Base-by-base conservation (phyloP, 2,888 invertebrate species). In the Euproctis similis region DNA sequence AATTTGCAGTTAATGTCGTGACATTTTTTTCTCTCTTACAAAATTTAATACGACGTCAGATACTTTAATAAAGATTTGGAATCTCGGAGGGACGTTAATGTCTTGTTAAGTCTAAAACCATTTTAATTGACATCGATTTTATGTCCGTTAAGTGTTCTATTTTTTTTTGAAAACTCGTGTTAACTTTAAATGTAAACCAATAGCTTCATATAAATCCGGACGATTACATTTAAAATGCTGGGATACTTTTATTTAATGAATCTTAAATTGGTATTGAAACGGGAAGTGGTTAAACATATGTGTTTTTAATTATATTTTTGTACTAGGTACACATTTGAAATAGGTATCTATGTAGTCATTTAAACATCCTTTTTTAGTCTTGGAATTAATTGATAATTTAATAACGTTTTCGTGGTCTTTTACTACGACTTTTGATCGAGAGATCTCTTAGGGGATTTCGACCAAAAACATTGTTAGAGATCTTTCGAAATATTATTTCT, bases 91-190 rank as follows among this genome's bases (percentile, higher is more conserved):
- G 31, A 34, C 29, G 12, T 36, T 30, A 37, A 42, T 28, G 33
- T 26, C 21, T 19, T 34, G 29, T 37, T 16, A 20, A 36, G 14
- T 14, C 28, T 33, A n/a, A 16, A 51, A 39, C 31, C 29, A 44
- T 52, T 42, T 40, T 45, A 48, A 44, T 52, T 50, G 26, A 28
- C 33, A 42, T 39, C 42, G 42, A 42, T 51, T 41, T 49, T 47
- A 52, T 10, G 14, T 16, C 19, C 24, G 8, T 40, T 38, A 31
- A 28, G 24, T 31, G 17, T 27, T 34, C 36, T 22, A 21, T 36
- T 42, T 46, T 25, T n/a, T 16, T 46, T 28, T 16, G 20, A 27
- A 34, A 32, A 33, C 30, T 33, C 28, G 19, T 29, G n/a, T n/a
- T 8, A 24, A 18, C 8, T n/a, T 10, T 26, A n/a, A 30, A 16